Conservation (phyloP, 2,888 invertebrate genomes). For the Drosophila algonquin region DNA sequence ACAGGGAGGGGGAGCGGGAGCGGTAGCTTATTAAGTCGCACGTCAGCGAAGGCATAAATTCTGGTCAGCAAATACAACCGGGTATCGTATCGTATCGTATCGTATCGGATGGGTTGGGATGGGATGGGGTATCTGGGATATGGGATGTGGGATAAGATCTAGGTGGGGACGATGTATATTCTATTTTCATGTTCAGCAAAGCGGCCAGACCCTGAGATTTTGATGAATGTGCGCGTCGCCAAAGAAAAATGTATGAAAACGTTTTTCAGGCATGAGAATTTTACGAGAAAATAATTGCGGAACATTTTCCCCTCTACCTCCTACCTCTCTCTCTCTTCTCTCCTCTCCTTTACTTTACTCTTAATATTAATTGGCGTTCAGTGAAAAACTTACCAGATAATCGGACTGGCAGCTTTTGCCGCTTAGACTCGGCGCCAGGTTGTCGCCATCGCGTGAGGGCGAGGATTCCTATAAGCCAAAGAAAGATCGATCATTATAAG, state of each 20-base stretch:
- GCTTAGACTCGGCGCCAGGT: conserved; percentile 80
- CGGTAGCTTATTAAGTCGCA: conserved; percentile 72
- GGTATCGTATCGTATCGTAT: conserved; percentile 38
- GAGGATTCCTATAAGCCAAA: conserved; percentile 79
- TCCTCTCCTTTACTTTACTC: conserved; percentile 10
- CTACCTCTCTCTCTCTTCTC: not conserved
- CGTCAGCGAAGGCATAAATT: conserved; percentile 75
- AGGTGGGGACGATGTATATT: conserved; percentile 45
- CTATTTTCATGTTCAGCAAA: conserved; percentile 65
- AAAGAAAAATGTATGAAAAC: conserved; percentile 78
- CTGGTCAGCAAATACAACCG: conserved; percentile 46
- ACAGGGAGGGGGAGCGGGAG: not conserved
- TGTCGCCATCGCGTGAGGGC: conserved; percentile 81
- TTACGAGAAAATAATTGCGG: conserved; percentile 80
- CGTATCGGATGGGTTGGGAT: conserved; percentile 15
- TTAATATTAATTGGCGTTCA: conserved; percentile 79
- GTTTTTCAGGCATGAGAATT: conserved; percentile 77
- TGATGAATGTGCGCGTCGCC: conserved; percentile 80
- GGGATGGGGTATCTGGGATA: conserved; percentile 19
- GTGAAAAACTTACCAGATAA: conserved; percentile 82
- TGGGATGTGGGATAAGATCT: conserved; percentile 16
- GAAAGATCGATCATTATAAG: not conserved
- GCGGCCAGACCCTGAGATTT: conserved; percentile 64
- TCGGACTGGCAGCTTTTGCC: conserved; percentile 82
- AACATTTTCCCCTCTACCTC: conserved; percentile 56